Evolutionary conservation across 2,888 invertebrate genomes (phyloP), one percentile per base, ranked within the genome.

Genomic region (Pasiphila rectangulata): DNA sequence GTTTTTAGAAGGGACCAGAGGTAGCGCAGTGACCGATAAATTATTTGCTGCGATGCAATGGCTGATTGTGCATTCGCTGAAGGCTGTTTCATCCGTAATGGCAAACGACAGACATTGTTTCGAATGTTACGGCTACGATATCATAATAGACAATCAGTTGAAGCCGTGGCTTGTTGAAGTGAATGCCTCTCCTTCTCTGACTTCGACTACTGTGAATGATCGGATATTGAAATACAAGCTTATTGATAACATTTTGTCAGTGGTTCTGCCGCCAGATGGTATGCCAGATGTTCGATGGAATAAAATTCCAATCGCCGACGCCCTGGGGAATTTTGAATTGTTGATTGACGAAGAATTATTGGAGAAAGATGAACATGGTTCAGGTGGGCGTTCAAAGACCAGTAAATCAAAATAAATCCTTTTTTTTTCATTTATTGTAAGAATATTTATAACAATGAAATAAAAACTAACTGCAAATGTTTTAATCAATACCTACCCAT

Each of bases 121-220:
- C 70, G 97, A 97, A 80, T 97, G 97, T 67, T 98, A 98, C 70
- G 98, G 98, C 25, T 98, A 96, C 73, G 98, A 98, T 71, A 97
- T 98, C 39, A 98, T 98, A 61, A 97, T 98, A 61, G 98, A 98
- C 75, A 95, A 97, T 71, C 94, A 94, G 67, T 81, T 98, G 19
- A 98, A 98, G 73, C 98, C 98, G 0, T 98, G 97, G 97, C 84
- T 97, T 6, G 95, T 97, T 40, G 97, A 97, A 89, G 96, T 96
- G n/a, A 98, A 98, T 73, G 97, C 98, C 0, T 98, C 98, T 0
- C 98, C 98, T 0, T 97, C 98, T 0, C 79, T 98, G 51, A 96
- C 97, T 1, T 96, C 98, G 0, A 98, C 98, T 0, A 98, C 98
- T 0, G 95, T 95, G 0, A 97, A 96, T 69, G 98, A 98, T 80